phyloP scores from a whole-genome alignment of 2,888 invertebrate species.

The Oligia fasciuncula region DNA sequence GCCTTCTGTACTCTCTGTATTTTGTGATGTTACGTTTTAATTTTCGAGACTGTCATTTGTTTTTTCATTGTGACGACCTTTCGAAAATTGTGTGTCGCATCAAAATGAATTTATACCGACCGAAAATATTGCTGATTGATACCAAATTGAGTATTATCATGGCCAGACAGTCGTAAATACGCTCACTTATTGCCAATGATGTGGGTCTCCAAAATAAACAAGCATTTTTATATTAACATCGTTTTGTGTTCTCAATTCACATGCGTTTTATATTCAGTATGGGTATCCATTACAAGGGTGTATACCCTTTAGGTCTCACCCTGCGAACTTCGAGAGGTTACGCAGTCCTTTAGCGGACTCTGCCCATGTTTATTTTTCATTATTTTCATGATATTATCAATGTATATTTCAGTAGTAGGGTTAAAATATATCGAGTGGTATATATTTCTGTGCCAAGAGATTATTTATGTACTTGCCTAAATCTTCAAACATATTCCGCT shows the following conservation, averaged over 20 bases:
- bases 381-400: slow-evolving; percentile 17
- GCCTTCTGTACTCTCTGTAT: no score
- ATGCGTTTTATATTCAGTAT: slow-evolving; percentile 30
- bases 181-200: slow-evolving; percentile 40
- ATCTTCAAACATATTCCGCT: slow-evolving; percentile 4
- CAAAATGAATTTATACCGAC: neutral
- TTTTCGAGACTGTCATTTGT: no score
- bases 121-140: slow-evolving; percentile 32
- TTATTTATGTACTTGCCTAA: neutral
- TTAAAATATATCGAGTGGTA: neutral
- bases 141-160: slow-evolving; percentile 51
- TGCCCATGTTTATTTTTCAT: slow-evolving; percentile 44
- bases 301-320: slow-evolving; percentile 4
- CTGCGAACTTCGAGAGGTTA: slow-evolving; percentile 17
- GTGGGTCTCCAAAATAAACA: slow-evolving; percentile 37
- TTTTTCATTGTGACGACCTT: no score
- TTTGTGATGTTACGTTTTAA: no score
- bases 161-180: slow-evolving; percentile 43
- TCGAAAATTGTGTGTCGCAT: no score
- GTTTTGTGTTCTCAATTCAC: neutral
- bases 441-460: slow-evolving; percentile 3
- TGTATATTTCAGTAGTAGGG: slow-evolving; percentile 22
- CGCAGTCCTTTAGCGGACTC: slow-evolving; percentile 20
- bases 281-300: no score
- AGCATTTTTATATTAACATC: slow-evolving; percentile 26